Base-by-base conservation (phyloP, 2,113 vertebrate genomes). In the Bombycilla garrulus region DNA sequence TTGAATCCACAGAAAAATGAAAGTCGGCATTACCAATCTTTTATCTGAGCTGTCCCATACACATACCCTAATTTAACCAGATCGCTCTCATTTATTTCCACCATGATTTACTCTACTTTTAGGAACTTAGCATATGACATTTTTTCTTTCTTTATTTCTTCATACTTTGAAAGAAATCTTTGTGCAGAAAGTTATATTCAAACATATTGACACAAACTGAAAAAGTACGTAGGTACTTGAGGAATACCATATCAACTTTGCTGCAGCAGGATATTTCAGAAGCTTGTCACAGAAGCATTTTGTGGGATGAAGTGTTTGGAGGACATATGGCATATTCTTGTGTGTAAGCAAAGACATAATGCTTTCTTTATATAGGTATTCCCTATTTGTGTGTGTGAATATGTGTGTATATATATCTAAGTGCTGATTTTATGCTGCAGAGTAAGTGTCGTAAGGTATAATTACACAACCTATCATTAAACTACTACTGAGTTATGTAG, bases 381-480 rank as follows among this genome's bases (percentile, higher is more conserved):
- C 3, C 24, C 2, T 92, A 24, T 81, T 22, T 66, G 6, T 72
- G 12, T 73, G 11, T 58, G 7, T 72, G 44, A 28, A 14, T 71
- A 8, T 61, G 3, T 58, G 5, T 58, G 7, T 65, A 2, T 54
- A 13, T 48, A 14, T 40, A 26, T 50, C 18, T 14, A 36, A 64
- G 18, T 60, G 72, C 42, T 88, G 65, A 53, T 84, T 93, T 96
- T 89, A 44, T 74, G 25, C 14, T 77, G 23, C 50, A 64, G 11
- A 73, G 25, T 79, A 54, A 69, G 28, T 48, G 13, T 73, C 2
- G 12, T 78, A 81, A 88, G 53, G n/a, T 85, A 81, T 94, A 92
- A 95, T 95, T 90, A 93, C 73, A 71, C 72, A 95, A 89, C 31
- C 69, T 82, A 23, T 88, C 90, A 95, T 96, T 96, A 95, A 95